Evolutionary conservation across 2,888 invertebrate species (phyloP), one percentile per base, ranked within the genome.

Genomic region (Drosophila melanosoma): DNA sequence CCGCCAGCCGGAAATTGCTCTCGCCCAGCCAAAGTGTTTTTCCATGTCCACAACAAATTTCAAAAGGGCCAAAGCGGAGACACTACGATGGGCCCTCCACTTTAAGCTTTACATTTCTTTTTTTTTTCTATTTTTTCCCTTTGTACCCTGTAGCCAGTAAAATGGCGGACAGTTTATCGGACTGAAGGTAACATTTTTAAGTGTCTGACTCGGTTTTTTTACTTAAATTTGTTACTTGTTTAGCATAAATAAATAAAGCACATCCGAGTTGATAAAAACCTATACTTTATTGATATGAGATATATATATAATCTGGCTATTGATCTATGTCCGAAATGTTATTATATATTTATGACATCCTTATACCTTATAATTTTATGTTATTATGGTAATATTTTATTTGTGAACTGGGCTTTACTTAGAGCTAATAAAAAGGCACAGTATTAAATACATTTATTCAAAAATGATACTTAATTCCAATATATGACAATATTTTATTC

Each of bases 1-100:
- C 76, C 69, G 79, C 74, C 69, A 49, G 54, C 83, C 82, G 82
- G 82, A 83, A 83, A 83, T 83, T 81, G 81, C 86, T 85, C 85
- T 76, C 65, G 70, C 76, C 66, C 77, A 67, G 70, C 74, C 69
- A 68, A 66, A 73, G 80, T 75, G 82, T 72, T 78, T 82, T 83
- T 82, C 70, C 82, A 75, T 82, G 78, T 80, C 69, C 66, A 61
- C 10, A 35, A 52, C 63, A 54, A 51, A 32, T 32, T 65, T 54
- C 33, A 48, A 15, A 12, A 52, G 48, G 66, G 12, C 32, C 36
- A 49, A 38, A 32, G 29, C 38, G 48, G 3, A 23, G 17, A n/a
- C 29, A 32, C 61, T 63, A 15, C 49, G 38, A 26, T 33, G 49
- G 49, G 26, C 15, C 15, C 23, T n/a, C 23, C 45, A 45, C 23